Conservation (phyloP, 2,797 vertebrate genomes). For the Adrianichthys oophorus region DNA sequence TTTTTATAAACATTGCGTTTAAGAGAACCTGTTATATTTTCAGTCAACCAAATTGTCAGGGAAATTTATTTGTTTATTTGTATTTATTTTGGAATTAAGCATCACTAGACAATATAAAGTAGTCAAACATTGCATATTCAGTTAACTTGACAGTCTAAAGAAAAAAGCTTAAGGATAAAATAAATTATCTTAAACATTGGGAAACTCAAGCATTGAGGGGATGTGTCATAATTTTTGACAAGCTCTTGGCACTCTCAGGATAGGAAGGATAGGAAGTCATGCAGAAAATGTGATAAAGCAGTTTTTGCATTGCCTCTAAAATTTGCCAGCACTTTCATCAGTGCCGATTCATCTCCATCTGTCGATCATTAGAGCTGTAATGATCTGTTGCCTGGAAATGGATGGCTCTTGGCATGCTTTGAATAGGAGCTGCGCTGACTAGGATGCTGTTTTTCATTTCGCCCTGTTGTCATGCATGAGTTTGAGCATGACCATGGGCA, state of each 20-base stretch:
- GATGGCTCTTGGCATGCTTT: slow-evolving; percentile 46
- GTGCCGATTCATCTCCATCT: slow-evolving; percentile 68
- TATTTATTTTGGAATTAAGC: no score
- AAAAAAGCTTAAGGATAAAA: slow-evolving; percentile 27
- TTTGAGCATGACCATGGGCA: slow-evolving; percentile 25
- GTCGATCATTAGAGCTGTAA: slow-evolving; percentile 63
- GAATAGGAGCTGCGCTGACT: slow-evolving; percentile 36
- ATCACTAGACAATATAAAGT: no score
- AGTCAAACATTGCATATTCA: slow-evolving; percentile 6
- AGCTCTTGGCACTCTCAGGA: slow-evolving; percentile 25
- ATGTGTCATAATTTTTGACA: slow-evolving; percentile 17
- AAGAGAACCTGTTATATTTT: no score
- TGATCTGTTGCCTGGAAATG: slow-evolving; percentile 64
- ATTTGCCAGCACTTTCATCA: slow-evolving; percentile 46
- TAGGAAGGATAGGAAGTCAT: slow-evolving; percentile 33
- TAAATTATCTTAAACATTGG: slow-evolving; percentile 25
- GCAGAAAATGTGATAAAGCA: slow-evolving; percentile 54
- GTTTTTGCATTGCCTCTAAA: slow-evolving; percentile 55
- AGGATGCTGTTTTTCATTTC: slow-evolving; percentile 36
- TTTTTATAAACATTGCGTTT: no score
- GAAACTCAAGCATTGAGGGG: slow-evolving; percentile 11
- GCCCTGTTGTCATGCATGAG: slow-evolving; percentile 36
- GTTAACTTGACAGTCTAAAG: slow-evolving; percentile 30
- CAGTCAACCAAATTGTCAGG: no score
- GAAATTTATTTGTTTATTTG: no score